These are phyloP conservation scores for Calidris pygmaea DNA, from an alignment of 2,113 vertebrate species.

Conservation along the genomic window DNA sequence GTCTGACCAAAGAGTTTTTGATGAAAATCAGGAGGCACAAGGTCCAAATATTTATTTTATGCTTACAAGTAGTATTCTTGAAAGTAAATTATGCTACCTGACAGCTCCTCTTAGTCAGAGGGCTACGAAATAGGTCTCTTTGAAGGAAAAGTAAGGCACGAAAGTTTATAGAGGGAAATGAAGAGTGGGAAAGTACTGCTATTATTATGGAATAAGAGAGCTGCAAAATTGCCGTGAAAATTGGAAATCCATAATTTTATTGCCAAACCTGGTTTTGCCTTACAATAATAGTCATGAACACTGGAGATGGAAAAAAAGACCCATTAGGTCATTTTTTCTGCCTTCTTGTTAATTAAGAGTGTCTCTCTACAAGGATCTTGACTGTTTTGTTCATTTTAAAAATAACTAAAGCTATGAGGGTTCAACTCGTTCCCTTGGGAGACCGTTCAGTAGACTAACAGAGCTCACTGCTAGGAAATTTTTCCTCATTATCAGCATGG, in stretches of 20 bases:
- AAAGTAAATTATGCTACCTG: conserved; percentile 4
- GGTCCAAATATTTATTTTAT: conserved; percentile 16
- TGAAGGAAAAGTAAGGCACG: not conserved
- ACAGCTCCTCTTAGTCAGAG: not conserved
- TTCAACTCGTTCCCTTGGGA: conserved; percentile 15
- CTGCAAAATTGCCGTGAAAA: conserved; percentile 34
- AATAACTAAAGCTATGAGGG: conserved; percentile 39
- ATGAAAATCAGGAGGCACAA: not conserved
- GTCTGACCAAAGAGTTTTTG: not conserved
- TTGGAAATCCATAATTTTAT: conserved; percentile 44
- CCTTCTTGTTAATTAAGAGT: conserved; percentile 55
- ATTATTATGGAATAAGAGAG: not conserved
- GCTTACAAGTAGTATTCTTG: not conserved
- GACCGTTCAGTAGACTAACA: not conserved
- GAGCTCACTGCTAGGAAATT: conserved; percentile 23
- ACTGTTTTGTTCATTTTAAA: conserved; percentile 52
- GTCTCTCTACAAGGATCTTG: conserved; percentile 31
- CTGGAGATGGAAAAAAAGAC: not conserved
- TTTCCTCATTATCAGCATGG: conserved; percentile 42
- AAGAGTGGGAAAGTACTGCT: not conserved
- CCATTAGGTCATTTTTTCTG: conserved; percentile 30
- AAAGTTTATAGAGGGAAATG: conserved; percentile 7
- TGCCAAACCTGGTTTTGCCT: conserved; percentile 26
- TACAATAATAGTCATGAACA: conserved; percentile 22
- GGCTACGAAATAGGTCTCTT: not conserved